phyloP scores from a whole-genome alignment of 2,888 invertebrate species.

The Panzeria rudis region DNA sequence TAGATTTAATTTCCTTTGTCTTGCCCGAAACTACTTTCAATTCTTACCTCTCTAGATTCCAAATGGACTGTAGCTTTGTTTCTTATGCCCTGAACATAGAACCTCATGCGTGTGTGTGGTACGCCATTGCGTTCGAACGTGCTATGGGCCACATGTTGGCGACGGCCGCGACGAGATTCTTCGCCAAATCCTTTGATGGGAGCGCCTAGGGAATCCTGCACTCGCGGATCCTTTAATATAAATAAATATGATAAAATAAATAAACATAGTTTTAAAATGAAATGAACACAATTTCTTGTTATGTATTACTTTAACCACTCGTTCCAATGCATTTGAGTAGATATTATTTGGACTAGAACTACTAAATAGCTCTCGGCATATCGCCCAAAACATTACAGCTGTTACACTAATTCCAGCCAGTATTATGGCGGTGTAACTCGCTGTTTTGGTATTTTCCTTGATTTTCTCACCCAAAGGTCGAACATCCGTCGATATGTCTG shows the following conservation, averaged over 20 bases:
- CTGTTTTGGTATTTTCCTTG: conserved; percentile 95
- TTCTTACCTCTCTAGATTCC: conserved; percentile 91
- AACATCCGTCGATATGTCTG: conserved; percentile 84
- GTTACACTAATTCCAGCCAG: conserved; percentile 92
- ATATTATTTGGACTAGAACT: conserved; percentile 93
- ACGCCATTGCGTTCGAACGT: conserved; percentile 90
- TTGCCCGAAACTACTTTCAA: neutral
- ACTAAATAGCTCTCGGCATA: conserved; percentile 94
- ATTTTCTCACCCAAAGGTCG: conserved; percentile 90
- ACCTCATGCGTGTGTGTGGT: conserved; percentile 93
- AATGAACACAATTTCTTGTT: neutral
- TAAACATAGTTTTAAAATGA: neutral
- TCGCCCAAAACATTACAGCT: conserved; percentile 91
- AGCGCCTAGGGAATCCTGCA: conserved; percentile 93
- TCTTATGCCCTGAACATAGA: conserved; percentile 93
- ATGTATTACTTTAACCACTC: conserved; percentile 86
- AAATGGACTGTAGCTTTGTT: conserved; percentile 93
- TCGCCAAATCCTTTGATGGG: conserved; percentile 96
- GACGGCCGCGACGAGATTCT: conserved; percentile 91
- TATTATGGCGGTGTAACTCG: conserved; percentile 92
- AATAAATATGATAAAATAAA: neutral
- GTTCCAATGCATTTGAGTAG: conserved; percentile 90
- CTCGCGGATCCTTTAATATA: conserved; percentile 86
- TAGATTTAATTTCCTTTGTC: neutral
- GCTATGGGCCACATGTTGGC: conserved; percentile 92